These are phyloP conservation scores for Panagrolaimus sp. DNA, from an alignment of 1,140 invertebrate species.

Conservation along the genomic window DNA sequence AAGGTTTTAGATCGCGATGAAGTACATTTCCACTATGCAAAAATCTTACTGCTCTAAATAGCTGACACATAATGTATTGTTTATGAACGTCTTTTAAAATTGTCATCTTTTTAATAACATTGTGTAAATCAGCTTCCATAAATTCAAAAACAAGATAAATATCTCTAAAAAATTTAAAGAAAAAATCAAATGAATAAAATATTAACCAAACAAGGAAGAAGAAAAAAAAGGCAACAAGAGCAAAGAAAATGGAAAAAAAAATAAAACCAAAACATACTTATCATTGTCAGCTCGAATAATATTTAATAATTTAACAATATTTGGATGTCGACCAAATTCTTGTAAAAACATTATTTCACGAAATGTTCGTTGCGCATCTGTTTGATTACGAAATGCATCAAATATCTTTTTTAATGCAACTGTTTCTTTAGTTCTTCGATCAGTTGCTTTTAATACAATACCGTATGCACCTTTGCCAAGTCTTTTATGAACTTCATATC, in stretches of 20 bases:
- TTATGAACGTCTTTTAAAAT: constrained; percentile 78
- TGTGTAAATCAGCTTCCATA: constrained; percentile 95
- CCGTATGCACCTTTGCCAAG: constrained; percentile 92
- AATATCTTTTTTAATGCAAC: constrained; percentile 99
- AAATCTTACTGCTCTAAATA: constrained; percentile 86
- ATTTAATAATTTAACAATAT: constrained; percentile 83
- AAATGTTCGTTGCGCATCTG: constrained; percentile 63
- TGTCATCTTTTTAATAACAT: constrained; percentile 77
- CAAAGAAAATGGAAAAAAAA: constrained; percentile 6
- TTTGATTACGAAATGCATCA: constrained; percentile 83
- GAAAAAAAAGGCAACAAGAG: constrained; percentile 8
- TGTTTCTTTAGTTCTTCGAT: constrained; percentile 75
- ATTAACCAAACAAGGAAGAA: not conserved
- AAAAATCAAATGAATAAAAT: no score
- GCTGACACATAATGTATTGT: constrained; percentile 90
- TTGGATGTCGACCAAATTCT: constrained; percentile 86
- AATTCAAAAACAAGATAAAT: constrained; percentile 96
- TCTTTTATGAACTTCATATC: constrained; percentile 79
- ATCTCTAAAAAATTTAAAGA: constrained; percentile 63
- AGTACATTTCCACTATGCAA: constrained; percentile 75
- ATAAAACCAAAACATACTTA: constrained; percentile 60
- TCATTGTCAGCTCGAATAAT: constrained; percentile 87
- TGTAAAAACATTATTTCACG: constrained; percentile 57
- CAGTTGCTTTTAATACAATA: constrained; percentile 93
- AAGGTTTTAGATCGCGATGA: constrained; percentile 63